A percentile compares a stretch with the other conserved stretches of the same genome.
phyloP scores from a whole-genome alignment of 1,140 invertebrate genomes.

The Caerostris extrusa region DNA sequence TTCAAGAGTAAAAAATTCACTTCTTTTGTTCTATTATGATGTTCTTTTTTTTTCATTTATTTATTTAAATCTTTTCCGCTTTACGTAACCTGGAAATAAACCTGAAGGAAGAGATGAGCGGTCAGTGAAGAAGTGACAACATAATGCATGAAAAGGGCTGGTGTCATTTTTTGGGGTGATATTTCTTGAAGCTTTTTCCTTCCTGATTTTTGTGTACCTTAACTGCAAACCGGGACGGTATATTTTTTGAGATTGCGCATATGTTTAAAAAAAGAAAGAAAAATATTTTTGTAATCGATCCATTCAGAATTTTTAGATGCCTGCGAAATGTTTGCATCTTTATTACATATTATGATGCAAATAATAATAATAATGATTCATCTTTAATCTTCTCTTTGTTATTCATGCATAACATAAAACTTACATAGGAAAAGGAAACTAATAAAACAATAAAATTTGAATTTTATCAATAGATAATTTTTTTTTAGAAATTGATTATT shows the following conservation, averaged over 20 bases:
- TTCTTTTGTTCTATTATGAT: constrained; percentile 31
- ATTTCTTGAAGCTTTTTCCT: not conserved
- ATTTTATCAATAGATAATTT: too few species aligned
- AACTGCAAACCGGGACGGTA: not conserved
- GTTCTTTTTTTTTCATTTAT: not conserved
- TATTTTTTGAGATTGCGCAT: not conserved
- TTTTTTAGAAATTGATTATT: too few species aligned
- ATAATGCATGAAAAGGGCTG: not conserved
- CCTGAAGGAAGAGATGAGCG: not conserved
- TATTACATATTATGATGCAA: too few species aligned
- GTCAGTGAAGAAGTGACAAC: not conserved
- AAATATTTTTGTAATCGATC: too few species aligned
- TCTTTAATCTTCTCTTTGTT: too few species aligned
- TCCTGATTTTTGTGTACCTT: not conserved
- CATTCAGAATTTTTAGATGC: too few species aligned
- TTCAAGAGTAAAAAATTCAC: not conserved
- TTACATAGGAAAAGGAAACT: too few species aligned
- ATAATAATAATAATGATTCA: too few species aligned
- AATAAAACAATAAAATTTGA: too few species aligned
- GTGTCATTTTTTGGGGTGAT: not conserved
- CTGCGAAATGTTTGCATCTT: too few species aligned
- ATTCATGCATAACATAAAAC: too few species aligned
- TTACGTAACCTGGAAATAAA: constrained; percentile 17
- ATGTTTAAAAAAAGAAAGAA: too few species aligned
- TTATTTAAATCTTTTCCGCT: not conserved